Evolutionary conservation across 2,888 invertebrate species (phyloP).

Genomic region (Gerris lacustris): DNA sequence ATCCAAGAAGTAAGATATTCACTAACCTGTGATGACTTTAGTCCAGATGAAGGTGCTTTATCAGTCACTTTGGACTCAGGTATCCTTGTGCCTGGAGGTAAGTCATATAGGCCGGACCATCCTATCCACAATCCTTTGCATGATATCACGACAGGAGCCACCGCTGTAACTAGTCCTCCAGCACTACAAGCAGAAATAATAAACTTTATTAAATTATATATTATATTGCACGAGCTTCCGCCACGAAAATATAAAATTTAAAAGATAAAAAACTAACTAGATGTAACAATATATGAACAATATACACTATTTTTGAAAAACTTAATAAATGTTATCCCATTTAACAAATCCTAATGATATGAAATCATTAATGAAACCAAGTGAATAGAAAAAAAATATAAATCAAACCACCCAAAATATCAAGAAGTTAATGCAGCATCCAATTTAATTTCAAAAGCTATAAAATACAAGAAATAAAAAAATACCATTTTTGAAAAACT

Average conservation of each 20-base stretch:
- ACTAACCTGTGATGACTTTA: slow-evolving; percentile 35
- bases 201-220: background rate
- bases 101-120: slow-evolving; percentile 37
- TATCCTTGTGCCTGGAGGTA: slow-evolving; percentile 33
- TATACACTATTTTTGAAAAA: no score
- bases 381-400: no score
- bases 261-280: background rate
- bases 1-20: background rate
- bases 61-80: slow-evolving; percentile 37
- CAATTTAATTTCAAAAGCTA: no score
- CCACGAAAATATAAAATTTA: background rate
- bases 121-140: slow-evolving; percentile 39
- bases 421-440: no score
- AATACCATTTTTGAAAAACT: no score
- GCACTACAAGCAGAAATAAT: slow-evolving; percentile 32
- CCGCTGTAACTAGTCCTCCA: slow-evolving; percentile 39
- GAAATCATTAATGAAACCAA: no score
- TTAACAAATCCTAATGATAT: no score
- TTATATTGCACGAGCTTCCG: background rate
- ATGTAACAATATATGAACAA: no score
- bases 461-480: no score
- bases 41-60: slow-evolving; percentile 36
- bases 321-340: no score
- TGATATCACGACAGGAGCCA: slow-evolving; percentile 38
- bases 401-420: no score